phyloP scores from a whole-genome alignment of 2,113 vertebrate genomes.

The Pithys albifrons region DNA sequence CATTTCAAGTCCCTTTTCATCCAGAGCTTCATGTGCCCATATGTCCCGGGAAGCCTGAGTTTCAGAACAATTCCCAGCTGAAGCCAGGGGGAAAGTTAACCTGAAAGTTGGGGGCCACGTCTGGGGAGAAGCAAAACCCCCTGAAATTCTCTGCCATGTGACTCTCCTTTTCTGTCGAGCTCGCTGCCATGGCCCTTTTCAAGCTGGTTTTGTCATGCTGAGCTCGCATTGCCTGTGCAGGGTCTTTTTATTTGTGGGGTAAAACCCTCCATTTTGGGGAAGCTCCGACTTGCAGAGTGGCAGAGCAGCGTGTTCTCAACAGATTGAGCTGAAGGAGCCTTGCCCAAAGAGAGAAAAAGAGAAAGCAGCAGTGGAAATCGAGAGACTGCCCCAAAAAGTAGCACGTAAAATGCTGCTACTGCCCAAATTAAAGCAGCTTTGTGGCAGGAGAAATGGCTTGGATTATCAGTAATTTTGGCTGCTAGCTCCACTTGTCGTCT shows the following conservation, averaged over 20 bases:
- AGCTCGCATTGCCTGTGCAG: accelerated
- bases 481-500: background rate
- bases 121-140: background rate
- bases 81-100: background rate
- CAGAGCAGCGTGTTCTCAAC: background rate
- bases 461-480: background rate
- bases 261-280: background rate
- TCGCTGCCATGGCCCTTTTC: background rate
- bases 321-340: background rate
- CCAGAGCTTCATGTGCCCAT: background rate
- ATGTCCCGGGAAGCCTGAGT: background rate
- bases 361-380: background rate
- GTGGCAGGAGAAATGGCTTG: background rate
- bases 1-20: background rate
- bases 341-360: background rate
- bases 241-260: background rate
- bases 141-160: background rate
- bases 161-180: background rate
- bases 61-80: background rate
- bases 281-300: background rate
- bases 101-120: background rate
- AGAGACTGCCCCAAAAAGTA: background rate
- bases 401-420: background rate
- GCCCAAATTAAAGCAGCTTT: background rate
- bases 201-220: background rate